phyloP scores from a whole-genome alignment of 2,888 invertebrate genomes.

The Agrilus cyanescens region DNA sequence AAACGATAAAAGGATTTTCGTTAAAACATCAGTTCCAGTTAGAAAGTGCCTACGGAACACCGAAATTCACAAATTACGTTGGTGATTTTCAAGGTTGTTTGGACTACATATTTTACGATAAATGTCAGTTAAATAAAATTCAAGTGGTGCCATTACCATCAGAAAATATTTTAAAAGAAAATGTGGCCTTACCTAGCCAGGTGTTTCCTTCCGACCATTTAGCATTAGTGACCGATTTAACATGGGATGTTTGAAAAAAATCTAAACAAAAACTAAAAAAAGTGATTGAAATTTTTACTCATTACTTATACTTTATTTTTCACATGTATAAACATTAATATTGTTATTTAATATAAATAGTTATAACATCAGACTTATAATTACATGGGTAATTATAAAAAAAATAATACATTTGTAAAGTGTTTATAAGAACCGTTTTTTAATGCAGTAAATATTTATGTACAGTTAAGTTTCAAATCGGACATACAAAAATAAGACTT shows the following conservation, averaged over 20 bases:
- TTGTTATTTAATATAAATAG: too few species aligned
- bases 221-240: constrained; percentile 72
- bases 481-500: too few species aligned
- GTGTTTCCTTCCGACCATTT: constrained; percentile 92
- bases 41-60: constrained; percentile 74
- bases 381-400: too few species aligned
- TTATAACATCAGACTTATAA: too few species aligned
- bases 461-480: too few species aligned
- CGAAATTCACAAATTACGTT: constrained; percentile 79
- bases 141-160: constrained; percentile 73
- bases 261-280: too few species aligned
- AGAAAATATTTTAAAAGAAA: constrained; percentile 58
- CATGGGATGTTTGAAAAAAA: constrained; percentile 29
- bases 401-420: too few species aligned
- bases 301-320: too few species aligned
- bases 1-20: constrained; percentile 30
- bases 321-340: too few species aligned
- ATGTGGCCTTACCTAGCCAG: constrained; percentile 75
- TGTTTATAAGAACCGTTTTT: too few species aligned
- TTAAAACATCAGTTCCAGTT: constrained; percentile 55
- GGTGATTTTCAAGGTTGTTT: constrained; percentile 73
- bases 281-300: too few species aligned
- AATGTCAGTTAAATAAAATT: constrained; percentile 45
- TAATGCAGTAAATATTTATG: too few species aligned
- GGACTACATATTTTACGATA: constrained; percentile 85